These are phyloP conservation scores for Craniophora ligustri DNA, from an alignment of 2,888 invertebrate species.

Conservation along the genomic window DNA sequence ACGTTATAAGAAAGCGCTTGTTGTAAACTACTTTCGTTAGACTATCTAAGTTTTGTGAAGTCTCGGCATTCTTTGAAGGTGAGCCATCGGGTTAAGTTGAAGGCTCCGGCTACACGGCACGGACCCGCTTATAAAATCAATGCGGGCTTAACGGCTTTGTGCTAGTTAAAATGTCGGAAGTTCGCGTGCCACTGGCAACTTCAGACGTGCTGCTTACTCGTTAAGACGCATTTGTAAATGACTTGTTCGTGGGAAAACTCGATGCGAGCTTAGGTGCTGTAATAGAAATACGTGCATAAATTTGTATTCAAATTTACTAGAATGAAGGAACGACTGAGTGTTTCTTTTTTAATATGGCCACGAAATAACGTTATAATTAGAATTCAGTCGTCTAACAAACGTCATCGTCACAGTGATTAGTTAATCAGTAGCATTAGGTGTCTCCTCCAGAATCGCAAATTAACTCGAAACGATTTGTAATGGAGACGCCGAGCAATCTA, in stretches of 20 bases:
- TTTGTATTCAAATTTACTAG: conserved; percentile 7
- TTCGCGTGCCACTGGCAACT: conserved; percentile 67
- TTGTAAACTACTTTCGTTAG: conserved; percentile 70
- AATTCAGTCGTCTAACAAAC: conserved; percentile 32
- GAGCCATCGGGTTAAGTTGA: conserved; percentile 64
- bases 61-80: conserved; percentile 60
- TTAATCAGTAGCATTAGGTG: conserved; percentile 68
- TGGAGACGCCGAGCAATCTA: conserved; percentile 73
- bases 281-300: conserved; percentile 19
- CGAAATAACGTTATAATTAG: conserved; percentile 3
- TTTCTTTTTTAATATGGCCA: not conserved
- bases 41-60: conserved; percentile 74
- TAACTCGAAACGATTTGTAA: conserved; percentile 76
- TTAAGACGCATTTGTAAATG: conserved; percentile 58
- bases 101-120: conserved; percentile 57
- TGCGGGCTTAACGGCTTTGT: conserved; percentile 74
- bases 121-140: conserved; percentile 74
- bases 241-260: conserved; percentile 53
- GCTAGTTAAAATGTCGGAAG: conserved; percentile 73
- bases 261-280: conserved; percentile 37
- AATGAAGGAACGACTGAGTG: not conserved
- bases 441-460: conserved; percentile 63
- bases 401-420: conserved; percentile 50
- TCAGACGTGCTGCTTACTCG: conserved; percentile 50
- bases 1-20: conserved; percentile 64